Evolutionary conservation across 2,888 invertebrate genomes (phyloP).

Genomic region (Ariolimax columbianus): DNA sequence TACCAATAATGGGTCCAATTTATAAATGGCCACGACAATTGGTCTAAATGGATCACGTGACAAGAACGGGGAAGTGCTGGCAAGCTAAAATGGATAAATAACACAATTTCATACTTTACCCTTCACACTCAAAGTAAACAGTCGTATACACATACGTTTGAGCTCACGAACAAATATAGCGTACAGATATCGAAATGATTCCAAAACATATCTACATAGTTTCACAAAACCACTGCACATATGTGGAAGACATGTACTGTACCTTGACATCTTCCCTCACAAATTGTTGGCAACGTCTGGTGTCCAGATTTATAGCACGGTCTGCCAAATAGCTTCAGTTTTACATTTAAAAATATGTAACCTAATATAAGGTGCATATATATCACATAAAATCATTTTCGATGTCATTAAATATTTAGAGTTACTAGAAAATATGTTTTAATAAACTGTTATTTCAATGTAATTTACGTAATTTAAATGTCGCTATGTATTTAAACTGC

Average conservation of each 20-base stretch:
- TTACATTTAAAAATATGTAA: no score
- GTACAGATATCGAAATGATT: background rate
- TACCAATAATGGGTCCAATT: background rate
- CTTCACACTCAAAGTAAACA: background rate
- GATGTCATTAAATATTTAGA: no score
- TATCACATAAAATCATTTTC: no score
- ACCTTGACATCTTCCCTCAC: conserved; percentile 9
- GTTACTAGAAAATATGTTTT: no score
- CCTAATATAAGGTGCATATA: no score
- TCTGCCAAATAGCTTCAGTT: no score
- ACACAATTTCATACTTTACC: background rate
- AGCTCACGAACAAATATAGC: background rate
- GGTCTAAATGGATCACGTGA: background rate
- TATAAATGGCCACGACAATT: background rate
- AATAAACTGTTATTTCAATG: no score
- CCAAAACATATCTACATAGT: background rate
- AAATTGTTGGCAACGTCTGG: background rate
- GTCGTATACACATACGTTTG: background rate
- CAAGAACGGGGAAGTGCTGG: background rate
- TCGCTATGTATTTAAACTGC: no score
- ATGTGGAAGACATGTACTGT: background rate
- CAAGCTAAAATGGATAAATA: background rate
- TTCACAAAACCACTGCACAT: background rate
- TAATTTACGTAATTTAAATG: no score
- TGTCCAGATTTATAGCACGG: conserved; percentile 16